Conservation (phyloP, 2,888 invertebrate species). For the Gortyna flavago region DNA sequence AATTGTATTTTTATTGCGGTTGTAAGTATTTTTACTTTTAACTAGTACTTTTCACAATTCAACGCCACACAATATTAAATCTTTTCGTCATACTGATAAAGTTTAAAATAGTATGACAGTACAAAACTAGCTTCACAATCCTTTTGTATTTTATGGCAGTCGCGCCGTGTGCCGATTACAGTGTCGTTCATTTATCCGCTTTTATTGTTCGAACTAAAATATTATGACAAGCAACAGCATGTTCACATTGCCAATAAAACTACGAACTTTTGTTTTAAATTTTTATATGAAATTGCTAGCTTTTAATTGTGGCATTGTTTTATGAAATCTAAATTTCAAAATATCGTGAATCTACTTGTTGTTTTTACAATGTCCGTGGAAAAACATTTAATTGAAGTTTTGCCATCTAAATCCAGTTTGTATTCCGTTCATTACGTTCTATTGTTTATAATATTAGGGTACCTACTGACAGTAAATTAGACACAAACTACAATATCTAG, state of each 20-base stretch:
- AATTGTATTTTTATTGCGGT: slow-evolving; percentile 30
- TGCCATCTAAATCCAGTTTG: background rate
- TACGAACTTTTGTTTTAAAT: slow-evolving; percentile 54
- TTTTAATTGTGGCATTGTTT: slow-evolving; percentile 44
- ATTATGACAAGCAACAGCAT: slow-evolving; percentile 73
- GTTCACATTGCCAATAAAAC: slow-evolving; percentile 71
- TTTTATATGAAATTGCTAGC: slow-evolving; percentile 40
- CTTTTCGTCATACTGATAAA: slow-evolving; percentile 32
- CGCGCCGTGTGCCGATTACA: slow-evolving; percentile 72
- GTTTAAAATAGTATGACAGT: slow-evolving; percentile 42
- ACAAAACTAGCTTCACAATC: slow-evolving; percentile 59
- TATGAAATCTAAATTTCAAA: slow-evolving; percentile 2
- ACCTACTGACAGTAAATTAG: background rate
- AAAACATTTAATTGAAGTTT: background rate
- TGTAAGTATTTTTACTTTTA: slow-evolving; percentile 13
- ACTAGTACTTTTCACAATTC: slow-evolving; percentile 14
- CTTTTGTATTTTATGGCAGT: slow-evolving; percentile 64
- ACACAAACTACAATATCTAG: background rate
- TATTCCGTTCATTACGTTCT: background rate
- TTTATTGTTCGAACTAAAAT: slow-evolving; percentile 74
- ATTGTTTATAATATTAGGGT: background rate
- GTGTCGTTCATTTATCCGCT: slow-evolving; percentile 71
- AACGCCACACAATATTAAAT: background rate
- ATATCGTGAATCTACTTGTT: background rate
- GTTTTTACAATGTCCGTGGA: background rate